These are phyloP conservation scores for Hypomecis atomaria DNA, from an alignment of 2,888 invertebrate genomes.

Conservation along the genomic window DNA sequence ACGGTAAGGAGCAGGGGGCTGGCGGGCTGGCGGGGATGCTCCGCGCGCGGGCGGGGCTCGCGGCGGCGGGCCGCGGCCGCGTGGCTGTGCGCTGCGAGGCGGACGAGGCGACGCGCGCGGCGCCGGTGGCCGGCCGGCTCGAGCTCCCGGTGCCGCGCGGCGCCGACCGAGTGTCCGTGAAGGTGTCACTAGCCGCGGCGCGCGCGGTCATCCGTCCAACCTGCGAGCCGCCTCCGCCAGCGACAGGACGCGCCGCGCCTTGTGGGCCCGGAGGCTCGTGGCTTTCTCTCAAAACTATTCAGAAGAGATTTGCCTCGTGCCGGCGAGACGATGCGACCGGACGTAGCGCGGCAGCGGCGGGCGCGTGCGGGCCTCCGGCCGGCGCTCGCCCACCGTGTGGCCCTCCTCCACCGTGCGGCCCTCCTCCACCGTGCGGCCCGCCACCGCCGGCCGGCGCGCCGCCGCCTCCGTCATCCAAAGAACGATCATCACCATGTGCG, in stretches of 20 bases:
- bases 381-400: constrained; percentile 4
- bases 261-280: constrained; percentile 38
- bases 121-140: constrained; percentile 27
- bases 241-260: background rate
- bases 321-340: constrained; percentile 2
- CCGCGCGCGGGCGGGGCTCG: constrained; percentile 38
- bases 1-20: background rate
- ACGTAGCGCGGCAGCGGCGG: background rate
- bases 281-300: constrained; percentile 47
- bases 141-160: constrained; percentile 37
- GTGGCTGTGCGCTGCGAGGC: constrained; percentile 37
- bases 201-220: constrained; percentile 9
- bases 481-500: background rate
- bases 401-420: no score
- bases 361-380: background rate
- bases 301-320: constrained; percentile 41
- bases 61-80: constrained; percentile 45
- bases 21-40: constrained; percentile 21
- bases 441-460: background rate
- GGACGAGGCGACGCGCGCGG: constrained; percentile 33
- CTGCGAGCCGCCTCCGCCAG: background rate
- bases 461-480: background rate
- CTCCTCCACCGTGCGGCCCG: no score
- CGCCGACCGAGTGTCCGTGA: constrained; percentile 29
- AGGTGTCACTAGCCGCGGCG: constrained; percentile 3